These are phyloP conservation scores for Hoplostethus atlanticus DNA, from an alignment of 2,797 vertebrate species.

Conservation along the genomic window DNA sequence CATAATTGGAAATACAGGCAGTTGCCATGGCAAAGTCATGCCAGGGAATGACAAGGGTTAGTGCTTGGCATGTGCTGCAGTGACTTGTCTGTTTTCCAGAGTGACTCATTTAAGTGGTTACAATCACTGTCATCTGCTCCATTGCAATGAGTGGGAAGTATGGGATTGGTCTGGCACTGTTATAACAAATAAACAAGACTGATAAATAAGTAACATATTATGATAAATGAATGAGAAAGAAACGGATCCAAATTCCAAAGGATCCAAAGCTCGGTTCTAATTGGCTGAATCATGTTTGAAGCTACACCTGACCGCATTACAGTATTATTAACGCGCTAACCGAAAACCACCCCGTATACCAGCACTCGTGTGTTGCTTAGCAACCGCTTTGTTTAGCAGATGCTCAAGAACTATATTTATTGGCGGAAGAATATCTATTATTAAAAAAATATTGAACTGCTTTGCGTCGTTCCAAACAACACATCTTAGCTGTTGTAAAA, in stretches of 20 bases:
- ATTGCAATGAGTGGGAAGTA: background rate
- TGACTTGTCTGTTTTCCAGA: conserved; percentile 47
- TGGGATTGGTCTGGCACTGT: background rate
- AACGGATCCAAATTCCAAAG: no score
- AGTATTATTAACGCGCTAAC: no score
- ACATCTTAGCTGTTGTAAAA: background rate
- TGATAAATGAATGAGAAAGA: background rate
- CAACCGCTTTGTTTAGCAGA: conserved; percentile 19
- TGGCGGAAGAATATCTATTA: no score
- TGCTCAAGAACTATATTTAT: no score
- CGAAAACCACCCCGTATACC: background rate
- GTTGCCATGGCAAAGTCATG: conserved; percentile 64
- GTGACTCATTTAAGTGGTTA: conserved; percentile 66
- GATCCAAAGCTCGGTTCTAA: no score
- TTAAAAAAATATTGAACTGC: no score
- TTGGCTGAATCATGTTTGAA: no score
- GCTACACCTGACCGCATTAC: no score
- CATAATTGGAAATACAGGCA: conserved; percentile 22
- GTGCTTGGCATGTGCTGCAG: conserved; percentile 27
- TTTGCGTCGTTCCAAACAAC: background rate
- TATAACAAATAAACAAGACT: background rate
- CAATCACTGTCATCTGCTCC: background rate
- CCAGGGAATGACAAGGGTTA: conserved; percentile 7
- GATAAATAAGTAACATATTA: background rate
- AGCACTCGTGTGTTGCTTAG: conserved; percentile 32